A percentile compares a stretch with the other conserved stretches of the same genome.
Evolutionary conservation across 2,113 vertebrate species (phyloP).

Genomic region (Grantiella picta): DNA sequence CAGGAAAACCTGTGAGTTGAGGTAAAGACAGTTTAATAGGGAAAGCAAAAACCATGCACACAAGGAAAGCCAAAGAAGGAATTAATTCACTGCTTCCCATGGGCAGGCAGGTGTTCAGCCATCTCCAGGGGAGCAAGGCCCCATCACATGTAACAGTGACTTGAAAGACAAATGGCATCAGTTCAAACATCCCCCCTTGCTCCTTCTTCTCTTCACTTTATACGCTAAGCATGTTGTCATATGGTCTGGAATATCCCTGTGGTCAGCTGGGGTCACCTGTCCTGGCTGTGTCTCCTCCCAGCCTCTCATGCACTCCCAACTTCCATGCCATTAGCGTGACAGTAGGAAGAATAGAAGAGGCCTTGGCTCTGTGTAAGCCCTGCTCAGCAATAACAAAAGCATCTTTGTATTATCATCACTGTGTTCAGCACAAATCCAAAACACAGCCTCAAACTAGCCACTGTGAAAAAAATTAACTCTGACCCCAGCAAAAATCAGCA

Average conservation of each 20-base stretch:
- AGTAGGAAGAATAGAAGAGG: background rate
- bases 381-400: background rate
- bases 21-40: background rate
- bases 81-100: background rate
- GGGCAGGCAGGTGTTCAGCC: background rate
- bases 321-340: background rate
- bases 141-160: rapidly evolving
- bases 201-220: background rate
- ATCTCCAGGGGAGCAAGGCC: background rate
- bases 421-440: background rate
- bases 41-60: background rate
- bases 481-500: background rate
- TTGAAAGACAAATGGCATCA: background rate
- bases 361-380: background rate
- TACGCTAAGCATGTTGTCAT: background rate
- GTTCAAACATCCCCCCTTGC: background rate
- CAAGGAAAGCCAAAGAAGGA: background rate
- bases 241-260: background rate
- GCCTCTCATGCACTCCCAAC: rapidly evolving
- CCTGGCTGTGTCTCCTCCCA: background rate
- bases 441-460: rapidly evolving
- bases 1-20: background rate
- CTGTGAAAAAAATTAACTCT: background rate
- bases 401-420: background rate
- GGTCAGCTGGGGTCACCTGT: background rate